phyloP scores from a whole-genome alignment of 92 coral and sea anemone genomes.

The Isaurus tuberculatus region DNA sequence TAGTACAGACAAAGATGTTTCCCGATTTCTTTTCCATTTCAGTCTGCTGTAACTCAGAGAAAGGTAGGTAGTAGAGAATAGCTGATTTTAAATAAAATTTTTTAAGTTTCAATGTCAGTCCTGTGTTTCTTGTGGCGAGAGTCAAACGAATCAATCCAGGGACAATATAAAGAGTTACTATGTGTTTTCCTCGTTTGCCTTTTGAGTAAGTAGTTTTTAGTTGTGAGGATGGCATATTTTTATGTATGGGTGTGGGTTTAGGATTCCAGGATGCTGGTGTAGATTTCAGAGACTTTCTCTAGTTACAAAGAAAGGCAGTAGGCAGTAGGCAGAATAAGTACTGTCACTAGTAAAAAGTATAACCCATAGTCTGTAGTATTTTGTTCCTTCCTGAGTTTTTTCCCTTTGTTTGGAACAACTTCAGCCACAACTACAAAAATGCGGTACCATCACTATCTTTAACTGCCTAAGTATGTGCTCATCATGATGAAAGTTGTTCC shows the following conservation, averaged over 20 bases:
- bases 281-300: constrained; percentile 62
- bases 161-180: constrained; percentile 58
- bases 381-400: constrained; percentile 69
- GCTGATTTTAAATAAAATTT: constrained; percentile 67
- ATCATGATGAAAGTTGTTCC: constrained; percentile 72
- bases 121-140: constrained; percentile 70
- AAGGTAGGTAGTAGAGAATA: constrained; percentile 66
- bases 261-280: constrained; percentile 74
- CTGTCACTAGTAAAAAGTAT: constrained; percentile 62
- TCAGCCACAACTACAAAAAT: too few species aligned
- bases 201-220: constrained; percentile 45
- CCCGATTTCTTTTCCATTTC: constrained; percentile 6
- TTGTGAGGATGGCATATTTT: constrained; percentile 62
- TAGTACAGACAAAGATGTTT: constrained; percentile 33
- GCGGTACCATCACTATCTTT: constrained; percentile 44
- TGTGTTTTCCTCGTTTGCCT: constrained; percentile 58
- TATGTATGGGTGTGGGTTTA: constrained; percentile 63
- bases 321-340: constrained; percentile 75
- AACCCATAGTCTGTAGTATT: constrained; percentile 69
- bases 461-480: constrained; percentile 59
- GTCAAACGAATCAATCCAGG: constrained; percentile 78
- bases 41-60: too few species aligned
- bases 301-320: constrained; percentile 67
- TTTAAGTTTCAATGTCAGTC: constrained; percentile 54
- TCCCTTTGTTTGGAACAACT: constrained; percentile 55